Evolutionary conservation across 1,140 invertebrate genomes (phyloP), one percentile per base, ranked within the genome.

Genomic region (Zaprionus ornatus): DNA sequence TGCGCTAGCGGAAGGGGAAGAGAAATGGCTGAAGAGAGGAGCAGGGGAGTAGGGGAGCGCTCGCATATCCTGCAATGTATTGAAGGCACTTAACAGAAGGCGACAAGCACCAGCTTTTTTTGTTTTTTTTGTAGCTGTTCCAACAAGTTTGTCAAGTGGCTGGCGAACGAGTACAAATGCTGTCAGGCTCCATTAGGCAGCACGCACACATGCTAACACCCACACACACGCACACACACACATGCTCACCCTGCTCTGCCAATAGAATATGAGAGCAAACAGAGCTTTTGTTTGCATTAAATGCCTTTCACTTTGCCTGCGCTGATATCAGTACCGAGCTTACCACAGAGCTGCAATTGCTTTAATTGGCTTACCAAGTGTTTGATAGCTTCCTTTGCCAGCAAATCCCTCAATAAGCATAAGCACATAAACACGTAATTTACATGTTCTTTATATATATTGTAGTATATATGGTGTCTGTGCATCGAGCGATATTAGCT

Each of bases 51-150:
- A 19, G 54, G 42, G n/a, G 27, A 32, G 9, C 13, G 52, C n/a
- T 21, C 29, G 13, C 15, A 37, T 27, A 17, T n/a, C 21, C 45
- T 3, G 17, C n/a, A 32, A 6, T 29, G 32, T 59, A 82, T 85
- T 83, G 74, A 62, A 86, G 82, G 79, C 82, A 86, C 82, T 85
- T 86, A 85, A 85, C 82, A 82, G 71, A 80, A 73, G 67, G 50
- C 63, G 50, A 48, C 56, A 45, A 70, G 52, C 63, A 5, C 57
- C 23, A 7, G 35, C 13, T 7, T 7, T 40, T 42, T n/a, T 19
- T 60, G 48, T 32, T 57, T 57, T 42, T 25, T 17, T 21, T 10
- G 23, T 17, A 17, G 21, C 23, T 50, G 3, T 23, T 23, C 45
- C 45, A 50, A 50, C 63, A 56, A 65, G 63, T 65, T 32, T 55